Evolutionary conservation across 2,113 vertebrate genomes (phyloP).

Genomic region (Dipodomys stephensi): DNA sequence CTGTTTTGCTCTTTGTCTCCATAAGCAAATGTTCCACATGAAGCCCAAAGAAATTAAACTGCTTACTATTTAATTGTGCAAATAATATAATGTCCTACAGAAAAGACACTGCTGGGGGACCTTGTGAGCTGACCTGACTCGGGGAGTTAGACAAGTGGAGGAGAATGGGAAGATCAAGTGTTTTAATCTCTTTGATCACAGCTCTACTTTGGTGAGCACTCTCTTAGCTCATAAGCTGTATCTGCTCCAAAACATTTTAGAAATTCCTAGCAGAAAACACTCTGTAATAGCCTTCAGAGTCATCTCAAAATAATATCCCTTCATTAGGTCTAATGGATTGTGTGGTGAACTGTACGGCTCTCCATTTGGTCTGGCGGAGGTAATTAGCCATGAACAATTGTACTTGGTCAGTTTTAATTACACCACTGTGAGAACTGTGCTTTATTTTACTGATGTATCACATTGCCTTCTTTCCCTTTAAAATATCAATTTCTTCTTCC

Average conservation of each 20-base stretch:
- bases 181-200: constrained; percentile 19
- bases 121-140: neutral
- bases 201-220: neutral
- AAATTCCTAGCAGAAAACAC: constrained; percentile 52
- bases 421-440: constrained; percentile 13
- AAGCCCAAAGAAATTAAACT: constrained; percentile 30
- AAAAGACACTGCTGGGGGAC: constrained; percentile 12
- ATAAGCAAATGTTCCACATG: neutral
- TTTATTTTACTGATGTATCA: constrained; percentile 2
- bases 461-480: constrained; percentile 5
- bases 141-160: neutral
- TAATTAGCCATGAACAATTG: constrained; percentile 65
- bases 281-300: constrained; percentile 26
- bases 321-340: constrained; percentile 72
- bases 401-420: constrained; percentile 53
- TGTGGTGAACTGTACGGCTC: constrained; percentile 22
- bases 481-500: neutral
- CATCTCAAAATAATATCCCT: constrained; percentile 63
- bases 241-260: constrained; percentile 50
- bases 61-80: constrained; percentile 12
- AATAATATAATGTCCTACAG: neutral
- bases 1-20: neutral
- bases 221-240: neutral
- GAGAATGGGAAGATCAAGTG: neutral
- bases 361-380: constrained; percentile 37